Base-by-base conservation (phyloP, 1,140 invertebrate genomes). In the Panonychus citri region DNA sequence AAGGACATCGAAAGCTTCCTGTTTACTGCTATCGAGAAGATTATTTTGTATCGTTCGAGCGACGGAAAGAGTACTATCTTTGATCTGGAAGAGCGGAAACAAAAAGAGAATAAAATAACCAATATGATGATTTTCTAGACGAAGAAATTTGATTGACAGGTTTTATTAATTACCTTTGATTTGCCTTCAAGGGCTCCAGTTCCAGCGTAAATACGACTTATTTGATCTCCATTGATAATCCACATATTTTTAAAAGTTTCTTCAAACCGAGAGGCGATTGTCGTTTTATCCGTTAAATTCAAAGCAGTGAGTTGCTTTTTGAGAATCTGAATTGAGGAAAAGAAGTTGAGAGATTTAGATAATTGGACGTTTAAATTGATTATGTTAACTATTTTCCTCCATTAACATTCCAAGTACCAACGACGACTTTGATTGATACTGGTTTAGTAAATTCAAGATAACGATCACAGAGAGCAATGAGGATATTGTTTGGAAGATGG, bases 351-450 rank as follows among this genome's bases (percentile, higher is more conserved):
- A 21, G 21, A 40, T 3, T 21, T 51, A 49, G 7, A 50, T 58
- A 12, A 19, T 57, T 27, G 26, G 54, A 64, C 61, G 56, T 65
- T 66, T 19, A 55, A n/a, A n/a, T n/a, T n/a, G n/a, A n/a, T n/a
- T n/a, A n/a, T n/a, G n/a, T n/a, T n/a, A 96, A 96, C 73, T 95
- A 88, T 70, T 95, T 97, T 25, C 94, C 94, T 37, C 95, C 95
- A 73, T 99, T 99, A 0, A 99, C 94, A 71, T 99, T 99, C 70
- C 97, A 99, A 2, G 95, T 99, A 13, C 87, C 93, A 51, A 94
- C 79, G 54, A 82, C 81, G 3, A 99, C 76, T 37, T 83, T 73
- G 1, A 94, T 71, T 59, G 75, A 77, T 39, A 77, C 74, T 0
- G 79, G 74, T 52, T 76, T 74, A 0, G 85, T 82, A 65, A 84